Base-by-base conservation (phyloP, 2,797 vertebrate genomes). In the Platyrinchus mystaceus region DNA sequence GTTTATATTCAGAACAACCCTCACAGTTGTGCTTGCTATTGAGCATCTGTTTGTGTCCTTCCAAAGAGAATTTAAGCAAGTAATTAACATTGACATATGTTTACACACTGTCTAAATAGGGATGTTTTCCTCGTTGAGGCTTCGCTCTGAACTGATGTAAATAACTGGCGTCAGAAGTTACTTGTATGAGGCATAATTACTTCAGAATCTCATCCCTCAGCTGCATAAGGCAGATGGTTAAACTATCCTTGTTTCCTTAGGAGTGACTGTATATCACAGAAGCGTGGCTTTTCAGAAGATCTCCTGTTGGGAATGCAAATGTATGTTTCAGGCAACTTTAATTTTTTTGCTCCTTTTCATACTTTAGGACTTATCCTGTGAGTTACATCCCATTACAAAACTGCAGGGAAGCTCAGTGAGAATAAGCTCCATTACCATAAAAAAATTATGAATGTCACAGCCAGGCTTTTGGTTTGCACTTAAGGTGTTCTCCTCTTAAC, bases 31-130 rank as follows among this genome's bases (percentile, higher is more conserved):
- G 43, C 28, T 87, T 82, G 44, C 19, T 36, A 56, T 30, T 71
- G 46, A 90, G 28, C 67, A 79, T 79, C 59, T 90, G 47, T 69
- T 87, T 74, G 24, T 47, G 55, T 80, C 41, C 34, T 82, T 79
- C 58, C 47, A 70, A 74, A 71, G 53, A 64, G 16, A 68, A 78
- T 7, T 80, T 55, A 18, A 87, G 64, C 52, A 67, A 67, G 71
- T 89, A 88, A 87, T 89, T 89, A 93, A 70, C 68, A 26, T 6
- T 80, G 82, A 26, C 89, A 66, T 80, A 74, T 90, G 78, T 70
- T 87, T 95, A 84, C 75, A 58, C 75, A 53, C 12, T 79, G 63
- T 67, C 74, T 90, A 37, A 78, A 82, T 46, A 64, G 20, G 22
- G 9, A 71, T 75, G 41, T 87, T 89, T 89, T 85, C 49, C 60